Evolutionary conservation across 2,113 vertebrate species (phyloP).

Genomic region (Benitochromis conjunctus): DNA sequence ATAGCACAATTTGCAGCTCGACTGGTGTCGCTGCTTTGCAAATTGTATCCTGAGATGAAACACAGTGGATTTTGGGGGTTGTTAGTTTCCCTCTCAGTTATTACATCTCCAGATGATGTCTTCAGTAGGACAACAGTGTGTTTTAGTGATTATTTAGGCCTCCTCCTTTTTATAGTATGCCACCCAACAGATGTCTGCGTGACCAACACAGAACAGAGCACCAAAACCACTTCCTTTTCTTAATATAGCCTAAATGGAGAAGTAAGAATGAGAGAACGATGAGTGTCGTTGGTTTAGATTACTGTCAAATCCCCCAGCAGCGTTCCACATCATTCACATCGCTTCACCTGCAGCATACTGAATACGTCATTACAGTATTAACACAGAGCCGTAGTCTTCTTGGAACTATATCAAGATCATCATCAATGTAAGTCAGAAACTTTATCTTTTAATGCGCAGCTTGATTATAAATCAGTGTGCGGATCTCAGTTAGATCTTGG

Average conservation of each 20-base stretch:
- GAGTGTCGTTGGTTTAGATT: background rate
- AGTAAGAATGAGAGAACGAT: background rate
- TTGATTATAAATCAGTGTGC: background rate
- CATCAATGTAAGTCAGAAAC: conserved; percentile 8
- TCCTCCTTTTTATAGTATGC: background rate
- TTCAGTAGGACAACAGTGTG: background rate
- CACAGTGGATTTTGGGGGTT: background rate
- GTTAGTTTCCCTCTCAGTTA: background rate
- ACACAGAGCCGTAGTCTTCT: background rate
- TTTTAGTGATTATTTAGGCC: background rate
- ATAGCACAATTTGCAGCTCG: background rate
- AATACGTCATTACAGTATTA: background rate
- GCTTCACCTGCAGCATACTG: background rate
- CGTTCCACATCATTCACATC: background rate
- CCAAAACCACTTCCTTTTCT: conserved; percentile 48
- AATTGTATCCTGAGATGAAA: background rate
- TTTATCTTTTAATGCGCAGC: background rate
- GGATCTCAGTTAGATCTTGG: background rate
- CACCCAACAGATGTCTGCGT: background rate
- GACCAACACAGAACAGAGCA: background rate
- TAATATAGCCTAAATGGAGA: conserved; percentile 39
- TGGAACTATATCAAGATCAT: background rate
- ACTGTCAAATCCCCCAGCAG: background rate
- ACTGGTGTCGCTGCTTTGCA: background rate
- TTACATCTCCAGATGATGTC: background rate